phyloP scores from a whole-genome alignment of 2,797 vertebrate species.

The Myiothlypis chrysogaster region DNA sequence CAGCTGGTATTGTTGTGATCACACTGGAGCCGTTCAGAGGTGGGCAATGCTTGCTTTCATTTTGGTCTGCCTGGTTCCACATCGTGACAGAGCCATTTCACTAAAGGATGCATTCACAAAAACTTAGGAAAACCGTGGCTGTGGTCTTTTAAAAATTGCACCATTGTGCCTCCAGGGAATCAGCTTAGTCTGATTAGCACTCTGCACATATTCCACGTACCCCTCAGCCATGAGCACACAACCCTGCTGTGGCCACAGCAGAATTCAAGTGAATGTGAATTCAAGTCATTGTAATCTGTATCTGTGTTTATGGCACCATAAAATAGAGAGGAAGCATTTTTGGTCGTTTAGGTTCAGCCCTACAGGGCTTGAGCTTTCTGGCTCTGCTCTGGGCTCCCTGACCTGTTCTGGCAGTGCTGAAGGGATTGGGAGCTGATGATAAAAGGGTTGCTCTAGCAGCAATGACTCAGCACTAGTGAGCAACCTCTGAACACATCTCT shows the following conservation, averaged over 20 bases:
- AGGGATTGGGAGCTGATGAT: neutral
- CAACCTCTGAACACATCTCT: neutral
- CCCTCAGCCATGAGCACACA: neutral
- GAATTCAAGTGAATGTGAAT: neutral
- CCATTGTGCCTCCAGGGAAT: neutral
- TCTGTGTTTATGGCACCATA: neutral
- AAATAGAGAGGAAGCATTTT: neutral
- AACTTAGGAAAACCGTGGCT: neutral
- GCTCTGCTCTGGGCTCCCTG: neutral
- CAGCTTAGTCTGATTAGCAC: neutral
- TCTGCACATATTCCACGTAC: neutral
- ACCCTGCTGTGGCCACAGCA: neutral
- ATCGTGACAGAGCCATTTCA: slow-evolving; percentile 26
- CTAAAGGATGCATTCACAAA: neutral
- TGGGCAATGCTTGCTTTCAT: slow-evolving; percentile 35
- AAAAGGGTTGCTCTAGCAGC: neutral
- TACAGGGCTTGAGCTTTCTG: neutral
- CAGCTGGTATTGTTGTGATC: slow-evolving; percentile 18
- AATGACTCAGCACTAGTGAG: neutral
- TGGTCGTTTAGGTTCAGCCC: neutral
- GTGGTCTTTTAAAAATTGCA: neutral
- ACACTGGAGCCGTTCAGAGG: neutral
- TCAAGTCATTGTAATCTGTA: neutral
- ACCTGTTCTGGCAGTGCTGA: neutral
- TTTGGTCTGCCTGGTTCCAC: neutral